Conservation (phyloP, 2,888 invertebrate genomes). For the Pyrochroa serraticornis region DNA sequence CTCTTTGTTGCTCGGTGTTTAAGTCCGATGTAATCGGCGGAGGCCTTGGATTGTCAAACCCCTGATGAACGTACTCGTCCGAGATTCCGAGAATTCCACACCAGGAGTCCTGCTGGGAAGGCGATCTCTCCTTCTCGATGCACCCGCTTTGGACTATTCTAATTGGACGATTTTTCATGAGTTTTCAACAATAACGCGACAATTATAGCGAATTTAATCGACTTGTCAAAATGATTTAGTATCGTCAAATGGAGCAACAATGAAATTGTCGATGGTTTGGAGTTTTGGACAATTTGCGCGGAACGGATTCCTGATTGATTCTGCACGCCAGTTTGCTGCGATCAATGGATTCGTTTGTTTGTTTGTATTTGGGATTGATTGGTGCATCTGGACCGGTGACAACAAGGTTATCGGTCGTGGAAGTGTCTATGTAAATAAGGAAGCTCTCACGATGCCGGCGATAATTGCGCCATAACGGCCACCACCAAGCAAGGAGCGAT, state of each 20-base stretch:
- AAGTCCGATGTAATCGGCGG: no score
- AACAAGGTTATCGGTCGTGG: conserved; percentile 1
- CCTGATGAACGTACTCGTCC: conserved; percentile 49
- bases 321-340: conserved; percentile 21
- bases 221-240: conserved; percentile 15
- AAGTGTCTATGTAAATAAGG: conserved; percentile 4
- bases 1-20: no score
- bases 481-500: no score
- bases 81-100: conserved; percentile 46
- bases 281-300: conserved; percentile 15
- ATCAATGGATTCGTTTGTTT: conserved; percentile 10
- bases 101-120: conserved; percentile 38
- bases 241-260: conserved; percentile 2
- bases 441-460: no score
- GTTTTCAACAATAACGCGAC: conserved; percentile 16
- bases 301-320: conserved; percentile 20
- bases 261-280: conserved; percentile 5
- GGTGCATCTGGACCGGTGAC: background rate
- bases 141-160: conserved; percentile 23
- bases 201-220: background rate
- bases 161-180: conserved; percentile 33
- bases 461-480: no score
- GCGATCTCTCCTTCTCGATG: conserved; percentile 14
- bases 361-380: conserved; percentile 10
- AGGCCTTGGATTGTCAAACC: conserved; percentile 50